Conservation (phyloP, 35 echinoderm and acorn worm species). For the Apostichopus japonicus region DNA sequence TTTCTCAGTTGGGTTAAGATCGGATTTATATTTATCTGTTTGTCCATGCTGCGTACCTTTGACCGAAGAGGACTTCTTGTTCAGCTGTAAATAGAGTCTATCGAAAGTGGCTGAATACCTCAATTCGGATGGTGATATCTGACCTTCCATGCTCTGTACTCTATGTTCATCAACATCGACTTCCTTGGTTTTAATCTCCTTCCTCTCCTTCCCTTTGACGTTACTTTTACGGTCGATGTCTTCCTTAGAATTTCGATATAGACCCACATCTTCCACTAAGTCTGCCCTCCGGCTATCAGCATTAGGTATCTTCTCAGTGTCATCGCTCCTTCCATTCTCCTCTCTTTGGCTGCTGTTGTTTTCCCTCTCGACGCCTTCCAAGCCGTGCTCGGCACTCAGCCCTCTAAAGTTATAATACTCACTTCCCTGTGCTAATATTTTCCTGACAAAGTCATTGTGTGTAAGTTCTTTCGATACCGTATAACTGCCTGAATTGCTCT, state of each 20-base stretch:
- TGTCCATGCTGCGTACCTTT: neutral
- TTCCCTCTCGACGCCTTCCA: neutral
- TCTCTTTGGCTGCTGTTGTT: neutral
- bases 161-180: neutral
- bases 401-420: neutral
- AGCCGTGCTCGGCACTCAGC: neutral
- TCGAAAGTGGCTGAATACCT: conserved; percentile 13
- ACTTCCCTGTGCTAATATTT: neutral
- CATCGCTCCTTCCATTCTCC: neutral
- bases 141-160: neutral
- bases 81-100: neutral
- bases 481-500: neutral
- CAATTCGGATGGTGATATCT: neutral
- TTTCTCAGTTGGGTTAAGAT: neutral
- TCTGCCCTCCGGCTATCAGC: neutral
- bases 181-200: neutral
- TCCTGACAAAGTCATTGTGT: conserved; percentile 25
- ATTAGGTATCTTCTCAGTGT: neutral
- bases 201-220: neutral
- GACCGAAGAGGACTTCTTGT: no score
- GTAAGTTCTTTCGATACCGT: neutral
- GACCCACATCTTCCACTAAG: neutral
- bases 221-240: neutral
- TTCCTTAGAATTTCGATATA: neutral
- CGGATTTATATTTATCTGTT: neutral